Evolutionary conservation across 2,113 vertebrate genomes (phyloP).

Genomic region (Phainopepla nitens): DNA sequence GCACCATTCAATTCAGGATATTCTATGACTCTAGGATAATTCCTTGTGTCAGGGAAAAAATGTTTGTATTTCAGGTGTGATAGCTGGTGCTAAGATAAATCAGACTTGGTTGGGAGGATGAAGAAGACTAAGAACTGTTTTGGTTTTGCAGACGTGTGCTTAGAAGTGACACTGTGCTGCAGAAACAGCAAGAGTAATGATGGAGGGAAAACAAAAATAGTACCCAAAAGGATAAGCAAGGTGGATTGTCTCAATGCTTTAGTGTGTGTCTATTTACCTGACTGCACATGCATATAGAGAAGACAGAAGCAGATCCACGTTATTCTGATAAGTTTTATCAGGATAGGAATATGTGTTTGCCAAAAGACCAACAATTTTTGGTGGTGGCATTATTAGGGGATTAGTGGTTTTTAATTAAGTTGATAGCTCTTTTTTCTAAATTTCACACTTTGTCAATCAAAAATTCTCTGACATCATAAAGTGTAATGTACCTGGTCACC

Average conservation of each 20-base stretch:
- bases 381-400: neutral
- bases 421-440: neutral
- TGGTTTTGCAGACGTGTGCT: neutral
- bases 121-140: neutral
- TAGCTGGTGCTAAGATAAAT: neutral
- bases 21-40: neutral
- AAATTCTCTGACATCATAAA: neutral
- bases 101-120: neutral
- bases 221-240: neutral
- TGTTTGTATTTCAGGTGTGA: neutral
- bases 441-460: neutral
- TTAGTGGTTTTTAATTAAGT: neutral
- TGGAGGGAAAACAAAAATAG: neutral
- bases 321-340: neutral
- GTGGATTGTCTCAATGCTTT: neutral
- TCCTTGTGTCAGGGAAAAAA: neutral
- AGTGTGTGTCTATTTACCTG: neutral
- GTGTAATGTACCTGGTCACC: neutral
- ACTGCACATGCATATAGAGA: fast-evolving
- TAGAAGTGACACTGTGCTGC: neutral
- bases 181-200: neutral
- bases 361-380: neutral
- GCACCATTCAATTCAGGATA: neutral
- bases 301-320: neutral
- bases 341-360: neutral